Base-by-base conservation (phyloP, 1,140 invertebrate species). In the Drosophila ficusphila region DNA sequence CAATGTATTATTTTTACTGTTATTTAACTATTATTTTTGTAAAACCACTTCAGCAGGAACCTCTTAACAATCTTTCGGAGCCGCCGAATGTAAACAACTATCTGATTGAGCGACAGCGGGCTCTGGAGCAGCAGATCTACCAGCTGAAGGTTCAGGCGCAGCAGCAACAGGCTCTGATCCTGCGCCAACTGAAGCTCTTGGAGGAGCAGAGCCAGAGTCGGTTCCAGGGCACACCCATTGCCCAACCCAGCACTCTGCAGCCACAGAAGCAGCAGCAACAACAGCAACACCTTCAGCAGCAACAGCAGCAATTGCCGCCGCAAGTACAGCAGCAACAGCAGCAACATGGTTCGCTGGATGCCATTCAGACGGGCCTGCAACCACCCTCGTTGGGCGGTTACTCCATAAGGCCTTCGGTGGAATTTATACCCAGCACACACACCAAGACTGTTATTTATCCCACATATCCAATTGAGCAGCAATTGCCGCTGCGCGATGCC, bases 141-240 rank as follows among this genome's bases (percentile, higher is more conserved):
- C 92, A 94, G 39, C 85, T 96, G 16, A 91, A 91, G 67, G 46
- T 91, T 8, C 95, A 95, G 79, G 92, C 94, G 14, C 95, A 95
- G 76, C 95, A 96, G 78, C 92, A 93, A 51, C 94, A 95, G 76
- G 95, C 95, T 73, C 94, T 95, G 34, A 94, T 95, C 68, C 92
- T 95, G 52, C 91, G 95, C 8, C 90, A 94, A 64, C 93, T 94
- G 69, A 93, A 94, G 76, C 93, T 95, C 56, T 79, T 94, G 1
- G 93, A 93, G 44, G 92, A 93, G 49, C 92, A 93, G 49, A 92
- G 92, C n/a, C 92, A 93, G 29, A 85, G 57, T 25, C 79, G 67
- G 86, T 89, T 61, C 54, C 83, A 81, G 18, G 51, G 67, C 16
- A 49, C 69, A 11, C 75, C 78, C n/a, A 68, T 82, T 75, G 76